A percentile compares a stretch with the other conserved stretches of the same genome.
These are phyloP conservation scores for Strix uralensis DNA, from an alignment of 2,113 vertebrate genomes.

Conservation along the genomic window DNA sequence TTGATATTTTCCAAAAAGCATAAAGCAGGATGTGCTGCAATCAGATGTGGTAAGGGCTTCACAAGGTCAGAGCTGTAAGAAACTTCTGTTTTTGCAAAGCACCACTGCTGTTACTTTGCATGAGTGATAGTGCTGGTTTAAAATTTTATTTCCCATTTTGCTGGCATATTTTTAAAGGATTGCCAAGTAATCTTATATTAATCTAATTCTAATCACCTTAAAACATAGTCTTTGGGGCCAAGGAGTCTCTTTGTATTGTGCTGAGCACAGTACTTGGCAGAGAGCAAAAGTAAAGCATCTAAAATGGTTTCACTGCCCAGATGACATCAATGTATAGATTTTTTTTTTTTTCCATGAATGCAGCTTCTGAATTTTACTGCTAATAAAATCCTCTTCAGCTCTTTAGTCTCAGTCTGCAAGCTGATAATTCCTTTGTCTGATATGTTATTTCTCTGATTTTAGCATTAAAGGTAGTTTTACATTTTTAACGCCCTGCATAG, in stretches of 20 bases:
- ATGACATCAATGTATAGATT: neutral
- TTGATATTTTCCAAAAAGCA: neutral
- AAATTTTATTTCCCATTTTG: constrained; percentile 32
- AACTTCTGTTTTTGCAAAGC: neutral
- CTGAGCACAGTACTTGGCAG: neutral
- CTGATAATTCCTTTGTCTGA: neutral
- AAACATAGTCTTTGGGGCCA: neutral
- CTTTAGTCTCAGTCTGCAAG: neutral
- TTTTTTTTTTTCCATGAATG: neutral
- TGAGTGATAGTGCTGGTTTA: neutral
- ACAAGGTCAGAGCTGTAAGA: neutral
- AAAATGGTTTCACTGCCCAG: constrained; percentile 5
- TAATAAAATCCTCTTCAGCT: constrained; percentile 11
- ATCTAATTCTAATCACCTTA: constrained; percentile 39
- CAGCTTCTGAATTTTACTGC: constrained; percentile 6
- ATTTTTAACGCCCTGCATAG: neutral
- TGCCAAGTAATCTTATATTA: constrained; percentile 32
- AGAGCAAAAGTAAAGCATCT: neutral
- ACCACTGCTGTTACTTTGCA: neutral
- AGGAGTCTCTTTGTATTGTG: neutral
- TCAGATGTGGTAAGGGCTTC: neutral
- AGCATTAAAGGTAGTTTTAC: neutral
- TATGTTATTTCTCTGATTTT: neutral
- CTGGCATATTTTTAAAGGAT: constrained; percentile 21
- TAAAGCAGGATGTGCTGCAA: fast-evolving